Base-by-base conservation (phyloP, 2,113 vertebrate genomes). In the Tringa solitaria region DNA sequence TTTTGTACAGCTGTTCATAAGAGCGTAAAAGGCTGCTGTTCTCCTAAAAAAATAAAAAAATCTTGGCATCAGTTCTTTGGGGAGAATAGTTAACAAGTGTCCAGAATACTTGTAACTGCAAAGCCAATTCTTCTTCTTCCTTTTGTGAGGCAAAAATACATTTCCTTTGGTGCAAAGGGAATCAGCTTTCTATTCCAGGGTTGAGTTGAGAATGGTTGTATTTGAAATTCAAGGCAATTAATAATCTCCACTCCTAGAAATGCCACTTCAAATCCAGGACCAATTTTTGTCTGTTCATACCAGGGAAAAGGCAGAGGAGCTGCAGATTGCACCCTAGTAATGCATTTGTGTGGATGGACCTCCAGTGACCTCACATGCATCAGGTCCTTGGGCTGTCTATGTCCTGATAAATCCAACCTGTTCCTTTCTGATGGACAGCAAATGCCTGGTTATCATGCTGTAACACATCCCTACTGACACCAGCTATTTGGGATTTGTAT, bases 1-100 rank as follows among this genome's bases (percentile, higher is more conserved):
- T 93, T 93, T 83, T 60, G 68, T 70, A 92, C 95, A 96, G 87
- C 84, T 97, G 91, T 95, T 97, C 90, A 53, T 87, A 79, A 68
- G 20, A 81, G 43, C 0, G 2, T 83, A 83, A 90, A 94, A 94
- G 73, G n/a, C 89, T 95, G 83, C 77, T 92, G 39, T 79, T 91
- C 64, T 92, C 13, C 14, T 57, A 60, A 91, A 73, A 73, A 48
- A 28, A 35, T 43, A 20, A 32, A 12, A 33, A 81, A 77, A 51
- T 35, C 39, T 93, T 95, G 84, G 77, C 89, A 89, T 33, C 16
- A 51, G n/a, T 83, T 70, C 57, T 84, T 76, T 57, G 28, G 35
- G 64, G 69, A 97, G 61, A 89, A 89, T 7, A 73, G 53, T 73
- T 92, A 93, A 35, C 27, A 84, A 92, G 48, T 54, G 61, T 89